phyloP scores from a whole-genome alignment of 2,113 vertebrate genomes.

The Rhizomys pruinosus region DNA sequence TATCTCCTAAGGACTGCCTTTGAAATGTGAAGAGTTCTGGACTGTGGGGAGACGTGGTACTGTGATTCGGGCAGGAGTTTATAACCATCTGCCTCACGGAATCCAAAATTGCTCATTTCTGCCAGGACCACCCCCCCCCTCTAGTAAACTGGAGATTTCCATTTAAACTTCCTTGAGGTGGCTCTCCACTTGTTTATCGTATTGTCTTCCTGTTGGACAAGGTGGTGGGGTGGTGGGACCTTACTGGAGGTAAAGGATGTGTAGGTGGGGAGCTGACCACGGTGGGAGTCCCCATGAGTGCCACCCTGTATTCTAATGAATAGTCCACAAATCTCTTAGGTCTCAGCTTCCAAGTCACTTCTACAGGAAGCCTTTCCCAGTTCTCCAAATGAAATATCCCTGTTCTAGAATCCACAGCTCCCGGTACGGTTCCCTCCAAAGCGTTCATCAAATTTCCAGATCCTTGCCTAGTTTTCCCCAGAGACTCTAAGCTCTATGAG shows the following conservation, averaged over 20 bases:
- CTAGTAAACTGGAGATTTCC: constrained; percentile 23
- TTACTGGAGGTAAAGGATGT: not conserved
- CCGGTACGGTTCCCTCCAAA: not conserved
- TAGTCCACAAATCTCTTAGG: not conserved
- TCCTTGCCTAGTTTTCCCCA: not conserved
- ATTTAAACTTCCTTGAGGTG: not conserved
- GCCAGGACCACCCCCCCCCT: not conserved
- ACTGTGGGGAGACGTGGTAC: not conserved
- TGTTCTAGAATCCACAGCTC: not conserved
- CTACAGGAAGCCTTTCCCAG: constrained; percentile 25
- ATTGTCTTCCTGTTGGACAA: constrained; percentile 27
- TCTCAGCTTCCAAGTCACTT: constrained; percentile 12
- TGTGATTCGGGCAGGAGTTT: not conserved
- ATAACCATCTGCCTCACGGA: not conserved
- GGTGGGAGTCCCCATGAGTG: not conserved
- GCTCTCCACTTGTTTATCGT: not conserved
- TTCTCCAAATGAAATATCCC: not conserved
- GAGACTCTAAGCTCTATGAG: not conserved
- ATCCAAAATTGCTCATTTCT: constrained; percentile 17
- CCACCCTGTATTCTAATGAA: not conserved
- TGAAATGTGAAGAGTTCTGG: not conserved
- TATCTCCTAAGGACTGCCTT: constrained; percentile 41
- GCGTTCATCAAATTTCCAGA: not conserved
- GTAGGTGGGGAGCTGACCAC: not conserved
- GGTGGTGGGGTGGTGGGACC: constrained; percentile 20